Evolutionary conservation across 1,140 invertebrate genomes (phyloP).

Genomic region (Araneus ventricosus): DNA sequence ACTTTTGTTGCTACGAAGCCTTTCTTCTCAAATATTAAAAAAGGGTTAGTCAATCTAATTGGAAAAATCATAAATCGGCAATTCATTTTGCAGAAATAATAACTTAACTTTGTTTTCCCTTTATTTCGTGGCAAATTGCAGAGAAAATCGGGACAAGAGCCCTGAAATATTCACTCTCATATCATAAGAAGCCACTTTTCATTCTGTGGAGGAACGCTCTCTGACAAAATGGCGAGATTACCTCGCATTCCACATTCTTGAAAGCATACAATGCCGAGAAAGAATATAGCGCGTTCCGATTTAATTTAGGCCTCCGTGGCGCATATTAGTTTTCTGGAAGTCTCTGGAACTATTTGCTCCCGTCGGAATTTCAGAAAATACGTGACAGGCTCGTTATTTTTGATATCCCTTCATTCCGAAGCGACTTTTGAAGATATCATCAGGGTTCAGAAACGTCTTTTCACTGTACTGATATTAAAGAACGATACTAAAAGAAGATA

Average conservation of each 20-base stretch:
- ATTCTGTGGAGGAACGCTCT: not conserved
- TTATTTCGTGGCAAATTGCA: not conserved
- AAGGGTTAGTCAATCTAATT: too few relatives aligned
- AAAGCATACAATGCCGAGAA: not conserved
- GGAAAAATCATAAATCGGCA: too few relatives aligned
- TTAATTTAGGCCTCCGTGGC: constrained; percentile 18
- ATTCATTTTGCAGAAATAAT: too few relatives aligned
- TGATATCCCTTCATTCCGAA: not conserved
- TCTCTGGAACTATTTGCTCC: not conserved
- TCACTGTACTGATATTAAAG: too few relatives aligned
- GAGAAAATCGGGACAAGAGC: not conserved
- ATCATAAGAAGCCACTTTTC: not conserved
- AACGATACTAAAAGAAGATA: too few relatives aligned
- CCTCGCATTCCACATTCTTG: constrained; percentile 10
- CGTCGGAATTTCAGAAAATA: not conserved
- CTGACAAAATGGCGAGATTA: not conserved
- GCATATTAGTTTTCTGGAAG: not conserved
- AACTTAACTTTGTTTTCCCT: too few relatives aligned
- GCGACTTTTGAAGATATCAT: too few relatives aligned
- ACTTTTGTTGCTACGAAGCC: too few relatives aligned
- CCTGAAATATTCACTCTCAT: not conserved
- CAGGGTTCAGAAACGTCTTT: too few relatives aligned
- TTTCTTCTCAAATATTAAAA: too few relatives aligned
- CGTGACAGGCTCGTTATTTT: not conserved
- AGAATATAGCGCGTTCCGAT: not conserved